Conservation (phyloP, 2,113 vertebrate species). For the Guaruba guarouba region DNA sequence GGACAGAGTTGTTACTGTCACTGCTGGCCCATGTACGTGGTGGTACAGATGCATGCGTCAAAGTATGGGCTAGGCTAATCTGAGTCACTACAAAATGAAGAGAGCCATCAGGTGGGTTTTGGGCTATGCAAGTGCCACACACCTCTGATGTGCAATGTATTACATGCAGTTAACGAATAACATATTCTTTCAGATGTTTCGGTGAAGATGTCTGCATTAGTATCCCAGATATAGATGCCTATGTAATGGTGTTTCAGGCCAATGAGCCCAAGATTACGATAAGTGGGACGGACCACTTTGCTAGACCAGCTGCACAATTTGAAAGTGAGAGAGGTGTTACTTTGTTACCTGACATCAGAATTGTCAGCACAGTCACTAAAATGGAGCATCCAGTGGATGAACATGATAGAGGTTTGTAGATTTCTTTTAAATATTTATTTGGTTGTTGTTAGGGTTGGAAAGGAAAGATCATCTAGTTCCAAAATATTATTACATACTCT, state of each 20-base stretch:
- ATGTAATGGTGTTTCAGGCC: conserved; percentile 93
- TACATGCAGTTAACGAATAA: conserved; percentile 35
- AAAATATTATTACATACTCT: not conserved
- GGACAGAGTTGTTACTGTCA: not conserved
- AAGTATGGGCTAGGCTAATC: not conserved
- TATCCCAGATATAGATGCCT: conserved; percentile 90
- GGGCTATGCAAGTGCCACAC: not conserved
- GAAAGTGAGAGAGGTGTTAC: conserved; percentile 76
- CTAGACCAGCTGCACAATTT: conserved; percentile 82
- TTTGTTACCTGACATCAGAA: conserved; percentile 90
- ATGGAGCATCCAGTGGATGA: conserved; percentile 69
- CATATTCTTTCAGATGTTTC: conserved; percentile 86
- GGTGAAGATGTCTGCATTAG: conserved; percentile 95
- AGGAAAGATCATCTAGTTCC: not conserved
- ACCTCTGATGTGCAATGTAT: not conserved
- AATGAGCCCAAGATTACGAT: conserved; percentile 93
- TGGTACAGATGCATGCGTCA: not conserved
- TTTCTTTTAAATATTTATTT: not conserved
- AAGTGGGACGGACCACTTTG: conserved; percentile 86
- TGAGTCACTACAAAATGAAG: not conserved
- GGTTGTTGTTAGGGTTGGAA: not conserved
- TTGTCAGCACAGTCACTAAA: conserved; percentile 87
- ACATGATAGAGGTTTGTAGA: conserved; percentile 30
- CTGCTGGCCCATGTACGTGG: not conserved
- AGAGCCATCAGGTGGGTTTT: not conserved